These are phyloP conservation scores for Holothuria glaberrima DNA, from an alignment of 35 echinoderm and acorn worm genomes.

Conservation along the genomic window DNA sequence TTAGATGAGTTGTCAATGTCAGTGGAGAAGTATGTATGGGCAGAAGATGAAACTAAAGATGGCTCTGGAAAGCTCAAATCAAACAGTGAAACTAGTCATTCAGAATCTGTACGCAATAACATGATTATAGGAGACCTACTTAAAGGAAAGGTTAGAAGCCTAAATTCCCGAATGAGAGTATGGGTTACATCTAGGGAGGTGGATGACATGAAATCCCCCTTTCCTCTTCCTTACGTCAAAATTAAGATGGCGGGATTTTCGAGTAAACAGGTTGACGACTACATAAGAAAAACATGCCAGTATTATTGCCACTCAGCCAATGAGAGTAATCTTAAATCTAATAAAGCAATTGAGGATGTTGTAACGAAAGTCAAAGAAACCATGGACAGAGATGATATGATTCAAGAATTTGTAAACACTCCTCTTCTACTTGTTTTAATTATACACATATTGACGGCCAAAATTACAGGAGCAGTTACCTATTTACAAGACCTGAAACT, in stretches of 20 bases:
- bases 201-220: conserved; percentile 8
- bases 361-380: background rate
- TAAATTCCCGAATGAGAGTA: background rate
- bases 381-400: background rate
- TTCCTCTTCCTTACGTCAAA: background rate
- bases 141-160: too few relatives aligned
- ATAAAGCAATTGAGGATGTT: background rate
- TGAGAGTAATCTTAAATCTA: too few relatives aligned
- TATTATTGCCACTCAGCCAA: background rate
- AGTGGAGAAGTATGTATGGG: too few relatives aligned
- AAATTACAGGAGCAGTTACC: background rate
- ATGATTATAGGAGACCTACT: too few relatives aligned
- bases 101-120: too few relatives aligned
- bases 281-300: conserved; percentile 1
- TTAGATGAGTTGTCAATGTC: conserved; percentile 24
- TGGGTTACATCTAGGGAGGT: conserved; percentile 45
- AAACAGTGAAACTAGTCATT: too few relatives aligned
- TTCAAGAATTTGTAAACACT: background rate
- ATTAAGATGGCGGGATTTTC: conserved; percentile 8
- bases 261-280: background rate
- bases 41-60: too few relatives aligned
- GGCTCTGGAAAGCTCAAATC: too few relatives aligned
- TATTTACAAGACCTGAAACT: background rate
- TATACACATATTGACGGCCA: conserved; percentile 9
- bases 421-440: conserved; percentile 22